Evolutionary conservation across 2,888 invertebrate species (phyloP).

Genomic region (Orchestes rusci): DNA sequence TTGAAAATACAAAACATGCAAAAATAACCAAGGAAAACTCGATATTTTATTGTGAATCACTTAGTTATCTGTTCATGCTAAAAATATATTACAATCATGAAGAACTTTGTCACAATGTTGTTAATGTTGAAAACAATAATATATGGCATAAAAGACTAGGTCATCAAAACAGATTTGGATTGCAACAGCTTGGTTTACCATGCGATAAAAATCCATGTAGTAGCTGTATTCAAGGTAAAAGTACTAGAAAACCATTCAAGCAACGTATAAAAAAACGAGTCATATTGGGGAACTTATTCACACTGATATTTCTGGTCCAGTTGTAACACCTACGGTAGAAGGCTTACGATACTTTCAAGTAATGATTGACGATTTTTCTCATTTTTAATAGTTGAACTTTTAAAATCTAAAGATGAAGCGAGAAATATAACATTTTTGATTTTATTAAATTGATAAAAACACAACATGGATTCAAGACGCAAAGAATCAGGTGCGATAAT

Average conservation of each 20-base stretch:
- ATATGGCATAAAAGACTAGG: constrained; percentile 9
- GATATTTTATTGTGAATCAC: constrained; percentile 13
- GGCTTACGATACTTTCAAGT: constrained; percentile 10
- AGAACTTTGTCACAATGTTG: constrained; percentile 2
- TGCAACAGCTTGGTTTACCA: constrained; percentile 8
- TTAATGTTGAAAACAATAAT: constrained; percentile 8
- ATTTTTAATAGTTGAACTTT: constrained; percentile 8
- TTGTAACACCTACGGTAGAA: constrained; percentile 15
- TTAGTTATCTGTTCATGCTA: constrained; percentile 13
- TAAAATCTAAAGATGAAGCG: constrained; percentile 11
- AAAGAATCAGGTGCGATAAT: constrained; percentile 15
- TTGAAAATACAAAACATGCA: constrained; percentile 8
- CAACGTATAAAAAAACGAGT: constrained; percentile 17
- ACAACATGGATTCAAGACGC: constrained; percentile 9
- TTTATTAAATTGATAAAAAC: constrained; percentile 18
- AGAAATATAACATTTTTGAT: constrained; percentile 12
- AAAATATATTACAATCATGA: constrained; percentile 6
- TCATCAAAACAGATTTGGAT: constrained; percentile 8
- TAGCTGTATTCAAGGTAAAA: constrained; percentile 13
- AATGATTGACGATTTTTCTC: constrained; percentile 14
- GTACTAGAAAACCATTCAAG: constrained; percentile 23
- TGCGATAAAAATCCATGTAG: constrained; percentile 4
- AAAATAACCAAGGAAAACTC: constrained; percentile 2
- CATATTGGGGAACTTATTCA: constrained; percentile 25
- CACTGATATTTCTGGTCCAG: constrained; percentile 24